These are phyloP conservation scores for Panulirus ornatus DNA, from an alignment of 1,140 invertebrate genomes.

Conservation along the genomic window DNA sequence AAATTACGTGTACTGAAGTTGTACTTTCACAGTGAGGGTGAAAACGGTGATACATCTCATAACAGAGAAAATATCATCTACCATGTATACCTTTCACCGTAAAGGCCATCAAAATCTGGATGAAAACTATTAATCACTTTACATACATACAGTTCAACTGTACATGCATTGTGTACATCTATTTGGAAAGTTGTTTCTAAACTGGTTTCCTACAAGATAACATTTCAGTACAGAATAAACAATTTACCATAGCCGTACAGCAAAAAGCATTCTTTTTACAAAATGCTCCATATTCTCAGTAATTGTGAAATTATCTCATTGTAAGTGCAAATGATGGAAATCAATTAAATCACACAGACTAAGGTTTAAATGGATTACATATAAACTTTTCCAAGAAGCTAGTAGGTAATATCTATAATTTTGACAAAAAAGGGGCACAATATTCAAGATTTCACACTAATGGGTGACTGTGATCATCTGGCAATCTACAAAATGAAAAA, in stretches of 20 bases:
- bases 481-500: too few relatives aligned
- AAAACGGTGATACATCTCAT: constrained; percentile 15
- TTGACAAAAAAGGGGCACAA: not conserved
- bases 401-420: not conserved
- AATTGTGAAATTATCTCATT: not conserved
- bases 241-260: not conserved
- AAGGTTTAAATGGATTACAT: not conserved
- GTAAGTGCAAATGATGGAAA: constrained; percentile 10
- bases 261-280: not conserved
- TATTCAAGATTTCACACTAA: not conserved
- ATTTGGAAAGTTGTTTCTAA: not conserved
- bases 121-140: not conserved
- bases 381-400: not conserved
- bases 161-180: not conserved
- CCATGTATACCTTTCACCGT: constrained; percentile 15
- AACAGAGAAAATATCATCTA: not conserved
- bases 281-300: not conserved
- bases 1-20: constrained; percentile 6
- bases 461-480: not conserved
- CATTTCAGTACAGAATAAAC: not conserved
- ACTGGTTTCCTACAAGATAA: not conserved
- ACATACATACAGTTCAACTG: not conserved
- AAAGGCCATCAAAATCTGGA: constrained; percentile 11
- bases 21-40: constrained; percentile 10
- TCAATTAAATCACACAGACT: not conserved